phyloP scores from a whole-genome alignment of 2,888 invertebrate species.

The Heteropelma amictum region DNA sequence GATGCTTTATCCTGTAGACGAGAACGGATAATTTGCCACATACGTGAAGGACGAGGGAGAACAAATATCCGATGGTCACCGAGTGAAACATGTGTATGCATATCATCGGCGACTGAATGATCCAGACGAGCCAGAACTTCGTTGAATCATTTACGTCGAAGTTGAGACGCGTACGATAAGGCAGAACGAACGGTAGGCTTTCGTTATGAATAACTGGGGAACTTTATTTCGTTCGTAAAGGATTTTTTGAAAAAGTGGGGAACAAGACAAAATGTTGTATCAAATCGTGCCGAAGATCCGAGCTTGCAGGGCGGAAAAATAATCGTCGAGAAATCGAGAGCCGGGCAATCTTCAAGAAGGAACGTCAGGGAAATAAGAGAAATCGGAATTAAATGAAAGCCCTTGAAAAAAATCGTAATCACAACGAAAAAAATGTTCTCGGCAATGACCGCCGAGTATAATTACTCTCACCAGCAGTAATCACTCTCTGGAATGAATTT shows the following conservation, averaged over 20 bases:
- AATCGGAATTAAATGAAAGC: too few relatives aligned
- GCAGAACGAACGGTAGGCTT: slow-evolving; percentile 38
- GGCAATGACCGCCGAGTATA: too few relatives aligned
- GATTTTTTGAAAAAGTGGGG: not conserved
- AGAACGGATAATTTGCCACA: slow-evolving; percentile 44
- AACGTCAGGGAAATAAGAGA: too few relatives aligned
- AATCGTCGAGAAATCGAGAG: not conserved
- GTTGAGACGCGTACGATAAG: slow-evolving; percentile 42
- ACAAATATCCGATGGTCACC: slow-evolving; percentile 39
- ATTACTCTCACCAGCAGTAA: too few relatives aligned
- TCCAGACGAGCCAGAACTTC: slow-evolving; percentile 37
- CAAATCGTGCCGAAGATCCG: too few relatives aligned
- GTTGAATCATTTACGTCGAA: slow-evolving; percentile 34
- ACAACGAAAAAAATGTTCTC: too few relatives aligned
- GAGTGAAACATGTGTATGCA: slow-evolving; percentile 43
- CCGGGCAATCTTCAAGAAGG: too few relatives aligned
- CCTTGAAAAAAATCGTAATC: too few relatives aligned
- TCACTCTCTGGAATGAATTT: too few relatives aligned
- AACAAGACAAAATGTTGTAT: not conserved
- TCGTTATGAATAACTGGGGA: slow-evolving; percentile 36
- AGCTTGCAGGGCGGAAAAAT: too few relatives aligned
- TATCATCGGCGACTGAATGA: slow-evolving; percentile 48
- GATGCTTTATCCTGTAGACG: slow-evolving; percentile 36
- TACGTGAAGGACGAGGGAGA: slow-evolving; percentile 46
- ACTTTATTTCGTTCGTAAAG: not conserved